Conservation (phyloP, 2,797 vertebrate species). For the Eutrigla gurnardus region DNA sequence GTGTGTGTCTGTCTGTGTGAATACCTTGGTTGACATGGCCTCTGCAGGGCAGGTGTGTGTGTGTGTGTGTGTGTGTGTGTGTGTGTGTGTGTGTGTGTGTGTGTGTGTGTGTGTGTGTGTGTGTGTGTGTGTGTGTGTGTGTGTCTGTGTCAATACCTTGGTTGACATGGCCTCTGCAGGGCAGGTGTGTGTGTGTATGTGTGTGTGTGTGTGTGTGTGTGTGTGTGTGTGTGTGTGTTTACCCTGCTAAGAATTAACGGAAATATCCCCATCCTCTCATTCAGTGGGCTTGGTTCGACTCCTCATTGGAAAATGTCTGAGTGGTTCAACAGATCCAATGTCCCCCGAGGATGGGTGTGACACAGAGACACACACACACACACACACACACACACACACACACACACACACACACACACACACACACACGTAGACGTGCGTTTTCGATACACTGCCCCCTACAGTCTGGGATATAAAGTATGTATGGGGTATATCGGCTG, state of each 20-base stretch:
- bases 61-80: no score
- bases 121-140: neutral
- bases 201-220: constrained; percentile 24
- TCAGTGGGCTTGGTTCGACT: constrained; percentile 19
- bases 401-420: neutral
- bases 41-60: constrained; percentile 24
- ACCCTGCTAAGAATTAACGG: constrained; percentile 27
- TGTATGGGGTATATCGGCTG: no score
- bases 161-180: constrained; percentile 6
- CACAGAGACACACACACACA: constrained; percentile 4
- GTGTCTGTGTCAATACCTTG: constrained; percentile 4
- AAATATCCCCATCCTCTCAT: constrained; percentile 47
- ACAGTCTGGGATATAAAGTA: neutral
- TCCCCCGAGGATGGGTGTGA: constrained; percentile 45
- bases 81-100: constrained; percentile 6
- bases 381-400: neutral
- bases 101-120: no score
- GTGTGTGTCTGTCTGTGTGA: neutral
- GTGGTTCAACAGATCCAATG: constrained; percentile 45
- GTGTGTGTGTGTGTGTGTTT: constrained; percentile 16
- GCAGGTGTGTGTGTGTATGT: constrained; percentile 35
- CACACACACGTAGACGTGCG: neutral
- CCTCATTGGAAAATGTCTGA: constrained; percentile 40
- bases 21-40: constrained; percentile 18
- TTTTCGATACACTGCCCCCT: neutral